Percentiles rank a stretch among this genome's conserved stretches.
Conservation (phyloP, 2,113 vertebrate genomes). For the Cavia porcellus region DNA sequence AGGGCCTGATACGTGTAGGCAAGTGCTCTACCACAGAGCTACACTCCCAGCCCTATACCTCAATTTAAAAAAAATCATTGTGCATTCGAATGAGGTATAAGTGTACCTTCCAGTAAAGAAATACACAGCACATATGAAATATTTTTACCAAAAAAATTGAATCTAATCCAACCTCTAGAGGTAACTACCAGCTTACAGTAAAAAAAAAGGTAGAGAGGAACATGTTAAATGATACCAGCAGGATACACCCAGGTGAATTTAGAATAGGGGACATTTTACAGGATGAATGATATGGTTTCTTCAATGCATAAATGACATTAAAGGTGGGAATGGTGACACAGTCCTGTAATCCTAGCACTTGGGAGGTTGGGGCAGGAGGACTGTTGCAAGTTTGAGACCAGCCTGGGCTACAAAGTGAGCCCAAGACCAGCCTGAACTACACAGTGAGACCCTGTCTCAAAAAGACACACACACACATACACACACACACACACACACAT, state of each 20-base stretch:
- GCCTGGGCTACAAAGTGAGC: no score
- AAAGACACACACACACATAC: no score
- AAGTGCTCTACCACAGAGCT: background rate
- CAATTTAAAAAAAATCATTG: background rate
- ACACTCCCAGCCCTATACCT: background rate
- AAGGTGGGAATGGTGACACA: background rate
- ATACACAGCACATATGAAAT: conserved; percentile 35
- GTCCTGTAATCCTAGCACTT: no score
- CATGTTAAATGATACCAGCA: conserved; percentile 52
- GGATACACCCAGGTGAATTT: conserved; percentile 29
- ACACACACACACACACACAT: background rate
- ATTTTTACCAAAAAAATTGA: background rate
- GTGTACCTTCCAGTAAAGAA: background rate
- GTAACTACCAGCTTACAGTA: background rate
- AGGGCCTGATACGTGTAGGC: background rate
- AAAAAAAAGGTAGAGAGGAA: conserved; percentile 37
- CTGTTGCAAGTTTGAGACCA: no score
- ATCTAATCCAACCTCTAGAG: background rate
- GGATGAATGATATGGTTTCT: background rate
- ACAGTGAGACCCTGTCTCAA: no score
- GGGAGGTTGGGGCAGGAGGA: no score
- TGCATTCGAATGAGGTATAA: background rate
- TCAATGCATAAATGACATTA: background rate
- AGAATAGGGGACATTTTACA: conserved; percentile 31
- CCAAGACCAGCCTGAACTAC: no score